Conservation (phyloP, 2,888 invertebrate genomes). For the Melipona bicolor region DNA sequence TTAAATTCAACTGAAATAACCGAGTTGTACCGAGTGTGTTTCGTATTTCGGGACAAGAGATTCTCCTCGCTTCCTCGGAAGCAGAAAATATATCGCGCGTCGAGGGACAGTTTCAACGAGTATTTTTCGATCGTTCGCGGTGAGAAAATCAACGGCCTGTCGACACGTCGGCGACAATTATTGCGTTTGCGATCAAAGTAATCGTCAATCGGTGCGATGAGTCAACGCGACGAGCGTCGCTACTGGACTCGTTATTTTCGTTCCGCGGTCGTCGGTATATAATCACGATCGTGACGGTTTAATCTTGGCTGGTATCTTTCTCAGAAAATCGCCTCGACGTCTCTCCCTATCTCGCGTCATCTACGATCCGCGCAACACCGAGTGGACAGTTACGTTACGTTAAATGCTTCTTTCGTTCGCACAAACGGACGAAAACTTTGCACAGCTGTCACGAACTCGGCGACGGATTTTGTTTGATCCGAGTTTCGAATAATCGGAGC, state of each 20-base stretch:
- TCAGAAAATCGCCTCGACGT: neutral
- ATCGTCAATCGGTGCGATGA: conserved; percentile 15
- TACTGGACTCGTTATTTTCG: neutral
- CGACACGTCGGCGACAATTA: conserved; percentile 17
- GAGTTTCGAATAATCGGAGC: neutral
- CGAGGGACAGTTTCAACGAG: neutral
- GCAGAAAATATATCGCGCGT: neutral
- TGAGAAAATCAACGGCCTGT: conserved; percentile 1
- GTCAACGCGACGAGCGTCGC: neutral
- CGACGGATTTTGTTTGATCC: neutral
- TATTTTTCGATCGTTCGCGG: conserved; percentile 4
- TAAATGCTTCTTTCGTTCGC: neutral
- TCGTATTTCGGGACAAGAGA: no score
- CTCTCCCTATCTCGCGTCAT: neutral
- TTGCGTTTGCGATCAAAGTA: neutral
- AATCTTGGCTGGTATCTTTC: conserved; percentile 4
- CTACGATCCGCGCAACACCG: neutral
- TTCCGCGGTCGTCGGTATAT: neutral
- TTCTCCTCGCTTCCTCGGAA: no score
- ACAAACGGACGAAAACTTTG: neutral
- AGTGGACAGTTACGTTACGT: neutral
- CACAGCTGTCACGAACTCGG: neutral
- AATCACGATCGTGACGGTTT: neutral
- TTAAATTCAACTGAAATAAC: neutral
- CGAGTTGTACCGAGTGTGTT: no score